These are phyloP conservation scores for Eurois occulta DNA, from an alignment of 2,888 invertebrate genomes.

Conservation along the genomic window DNA sequence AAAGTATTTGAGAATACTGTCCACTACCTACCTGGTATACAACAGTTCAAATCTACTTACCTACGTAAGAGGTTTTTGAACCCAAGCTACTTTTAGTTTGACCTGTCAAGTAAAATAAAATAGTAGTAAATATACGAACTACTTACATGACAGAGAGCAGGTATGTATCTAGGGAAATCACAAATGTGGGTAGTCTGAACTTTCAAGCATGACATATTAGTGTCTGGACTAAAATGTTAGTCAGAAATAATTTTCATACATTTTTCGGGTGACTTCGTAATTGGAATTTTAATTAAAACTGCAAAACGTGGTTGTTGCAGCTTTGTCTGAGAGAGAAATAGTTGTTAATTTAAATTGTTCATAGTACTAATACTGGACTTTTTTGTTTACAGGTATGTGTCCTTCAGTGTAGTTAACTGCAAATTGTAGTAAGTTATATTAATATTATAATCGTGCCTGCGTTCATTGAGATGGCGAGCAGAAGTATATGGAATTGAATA, in stretches of 20 bases:
- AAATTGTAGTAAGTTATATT: slow-evolving; percentile 14
- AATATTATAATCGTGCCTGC: neutral
- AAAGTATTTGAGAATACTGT: neutral
- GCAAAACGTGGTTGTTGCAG: neutral
- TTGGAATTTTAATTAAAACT: slow-evolving; percentile 48
- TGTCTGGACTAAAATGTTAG: slow-evolving; percentile 7
- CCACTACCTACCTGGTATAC: no score
- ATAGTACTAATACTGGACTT: neutral
- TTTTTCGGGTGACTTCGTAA: slow-evolving; percentile 19
- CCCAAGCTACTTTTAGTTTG: slow-evolving; percentile 6
- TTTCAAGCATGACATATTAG: slow-evolving; percentile 17
- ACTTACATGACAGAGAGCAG: slow-evolving; percentile 27
- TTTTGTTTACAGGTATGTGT: slow-evolving; percentile 33
- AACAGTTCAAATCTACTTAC: neutral
- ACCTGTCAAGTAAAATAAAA: slow-evolving; percentile 3
- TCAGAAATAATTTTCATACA: slow-evolving; percentile 12
- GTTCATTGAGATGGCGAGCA: neutral
- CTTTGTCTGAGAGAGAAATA: neutral
- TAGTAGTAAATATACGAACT: slow-evolving; percentile 18
- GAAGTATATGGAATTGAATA: neutral
- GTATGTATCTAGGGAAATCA: slow-evolving; percentile 47
- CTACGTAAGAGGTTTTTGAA: neutral
- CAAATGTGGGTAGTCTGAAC: slow-evolving; percentile 16
- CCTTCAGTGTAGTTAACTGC: no score
- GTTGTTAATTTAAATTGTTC: slow-evolving; percentile 1